A percentile compares a stretch with the other conserved stretches of the same genome.
phyloP scores from a whole-genome alignment of 2,888 invertebrate genomes.

The Volucella inanis region DNA sequence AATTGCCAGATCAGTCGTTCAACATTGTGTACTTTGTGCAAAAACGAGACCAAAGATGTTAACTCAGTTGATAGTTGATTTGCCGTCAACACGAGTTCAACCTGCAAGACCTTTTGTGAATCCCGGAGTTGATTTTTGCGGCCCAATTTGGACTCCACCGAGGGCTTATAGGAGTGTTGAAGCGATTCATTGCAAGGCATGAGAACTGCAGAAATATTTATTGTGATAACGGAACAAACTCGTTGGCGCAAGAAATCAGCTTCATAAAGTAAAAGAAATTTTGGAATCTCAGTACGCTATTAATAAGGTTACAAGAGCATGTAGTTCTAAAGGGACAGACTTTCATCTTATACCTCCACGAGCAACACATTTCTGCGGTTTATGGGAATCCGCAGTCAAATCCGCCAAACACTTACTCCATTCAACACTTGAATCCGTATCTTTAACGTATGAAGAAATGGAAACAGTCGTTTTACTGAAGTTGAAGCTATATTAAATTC shows the following conservation, averaged over 20 bases:
- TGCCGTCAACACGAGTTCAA: not conserved
- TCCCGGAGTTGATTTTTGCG: not conserved
- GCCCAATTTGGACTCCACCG: not conserved
- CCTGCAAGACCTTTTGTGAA: not conserved
- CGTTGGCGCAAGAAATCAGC: slow-evolving; percentile 12
- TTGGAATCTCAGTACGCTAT: not conserved
- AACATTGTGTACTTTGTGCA: no score
- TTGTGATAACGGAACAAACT: slow-evolving; percentile 21
- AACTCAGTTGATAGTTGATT: no score
- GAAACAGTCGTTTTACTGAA: not conserved
- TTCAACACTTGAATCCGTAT: slow-evolving; percentile 1
- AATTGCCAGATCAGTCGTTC: no score
- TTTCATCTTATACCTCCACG: no score
- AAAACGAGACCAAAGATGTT: no score
- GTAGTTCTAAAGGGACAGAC: slow-evolving; percentile 11
- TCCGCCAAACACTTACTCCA: slow-evolving; percentile 39
- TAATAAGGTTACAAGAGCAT: not conserved
- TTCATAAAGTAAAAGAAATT: not conserved
- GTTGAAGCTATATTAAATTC: slow-evolving; percentile 43
- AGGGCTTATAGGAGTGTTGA: no score
- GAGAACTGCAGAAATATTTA: no score
- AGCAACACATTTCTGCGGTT: no score
- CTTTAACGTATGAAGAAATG: slow-evolving; percentile 11
- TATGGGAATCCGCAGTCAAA: slow-evolving; percentile 38
- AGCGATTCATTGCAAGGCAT: no score